phyloP scores from a whole-genome alignment of 2,888 invertebrate genomes.

The Thyatira batis region DNA sequence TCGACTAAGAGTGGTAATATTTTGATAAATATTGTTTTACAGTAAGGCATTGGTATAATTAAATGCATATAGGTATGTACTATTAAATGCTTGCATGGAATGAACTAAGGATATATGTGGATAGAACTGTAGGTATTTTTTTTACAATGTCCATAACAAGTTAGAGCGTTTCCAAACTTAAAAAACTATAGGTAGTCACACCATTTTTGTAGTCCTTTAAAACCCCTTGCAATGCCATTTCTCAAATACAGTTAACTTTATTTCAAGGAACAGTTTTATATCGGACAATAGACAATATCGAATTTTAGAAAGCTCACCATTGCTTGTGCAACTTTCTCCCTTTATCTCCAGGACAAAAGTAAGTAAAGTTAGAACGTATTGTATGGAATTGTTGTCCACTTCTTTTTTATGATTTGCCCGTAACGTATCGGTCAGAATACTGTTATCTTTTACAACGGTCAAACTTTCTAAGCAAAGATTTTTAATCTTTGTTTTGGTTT shows the following conservation, averaged over 20 bases:
- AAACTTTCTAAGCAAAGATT: conserved; percentile 42
- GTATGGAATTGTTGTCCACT: conserved; percentile 35
- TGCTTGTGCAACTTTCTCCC: conserved; percentile 76
- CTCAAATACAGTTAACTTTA: conserved; percentile 43
- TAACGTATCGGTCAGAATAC: conserved; percentile 38
- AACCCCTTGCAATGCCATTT: conserved; percentile 23
- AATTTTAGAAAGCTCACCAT: conserved; percentile 76
- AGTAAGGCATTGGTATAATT: no score
- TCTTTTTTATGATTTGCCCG: conserved; percentile 50
- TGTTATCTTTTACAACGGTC: conserved; percentile 34
- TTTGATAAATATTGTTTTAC: no score
- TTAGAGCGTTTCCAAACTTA: background rate
- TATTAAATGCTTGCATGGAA: no score
- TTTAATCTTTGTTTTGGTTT: conserved; percentile 49
- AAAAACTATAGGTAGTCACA: background rate
- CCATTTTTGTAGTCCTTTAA: background rate
- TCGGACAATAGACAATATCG: conserved; percentile 61
- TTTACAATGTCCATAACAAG: no score
- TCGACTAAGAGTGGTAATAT: no score
- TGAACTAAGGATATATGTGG: no score
- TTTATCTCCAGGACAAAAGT: conserved; percentile 72
- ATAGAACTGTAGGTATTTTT: no score
- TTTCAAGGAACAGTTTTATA: conserved; percentile 45
- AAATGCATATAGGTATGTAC: no score
- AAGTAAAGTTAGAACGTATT: conserved; percentile 61